A percentile compares a stretch with the other conserved stretches of the same genome.
These are phyloP conservation scores for Rotaria sp. DNA, from an alignment of 2,888 invertebrate genomes.

Conservation along the genomic window DNA sequence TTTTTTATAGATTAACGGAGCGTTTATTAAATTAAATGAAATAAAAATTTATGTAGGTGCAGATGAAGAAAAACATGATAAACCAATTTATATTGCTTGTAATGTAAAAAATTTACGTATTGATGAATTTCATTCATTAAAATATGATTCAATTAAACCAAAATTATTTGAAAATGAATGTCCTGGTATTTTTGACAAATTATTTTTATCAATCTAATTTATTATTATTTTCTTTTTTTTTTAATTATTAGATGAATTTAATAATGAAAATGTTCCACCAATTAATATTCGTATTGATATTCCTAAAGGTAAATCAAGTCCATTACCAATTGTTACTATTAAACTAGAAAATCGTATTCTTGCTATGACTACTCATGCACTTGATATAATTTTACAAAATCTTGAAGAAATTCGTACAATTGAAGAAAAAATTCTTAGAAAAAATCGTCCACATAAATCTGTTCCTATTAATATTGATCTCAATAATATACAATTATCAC, in stretches of 20 bases:
- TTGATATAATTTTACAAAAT: background rate
- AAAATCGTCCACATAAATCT: background rate
- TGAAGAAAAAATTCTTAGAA: background rate
- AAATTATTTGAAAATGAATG: constrained; percentile 7
- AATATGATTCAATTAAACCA: constrained; percentile 1
- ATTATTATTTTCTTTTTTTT: background rate
- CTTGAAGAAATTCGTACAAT: background rate
- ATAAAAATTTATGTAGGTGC: background rate
- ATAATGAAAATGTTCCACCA: background rate
- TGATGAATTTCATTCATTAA: background rate
- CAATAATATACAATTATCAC: background rate
- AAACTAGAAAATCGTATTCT: background rate
- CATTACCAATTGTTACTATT: background rate
- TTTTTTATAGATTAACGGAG: background rate
- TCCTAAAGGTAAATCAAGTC: background rate
- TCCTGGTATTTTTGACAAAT: background rate
- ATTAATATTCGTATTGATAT: background rate
- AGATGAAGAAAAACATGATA: background rate
- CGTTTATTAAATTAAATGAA: background rate
- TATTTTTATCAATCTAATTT: background rate
- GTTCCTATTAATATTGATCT: background rate
- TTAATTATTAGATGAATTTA: background rate
- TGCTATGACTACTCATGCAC: background rate
- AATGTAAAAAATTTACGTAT: background rate
- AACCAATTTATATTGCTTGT: background rate